Conservation (phyloP, 2,797 vertebrate species). For the Champsocephalus esox region DNA sequence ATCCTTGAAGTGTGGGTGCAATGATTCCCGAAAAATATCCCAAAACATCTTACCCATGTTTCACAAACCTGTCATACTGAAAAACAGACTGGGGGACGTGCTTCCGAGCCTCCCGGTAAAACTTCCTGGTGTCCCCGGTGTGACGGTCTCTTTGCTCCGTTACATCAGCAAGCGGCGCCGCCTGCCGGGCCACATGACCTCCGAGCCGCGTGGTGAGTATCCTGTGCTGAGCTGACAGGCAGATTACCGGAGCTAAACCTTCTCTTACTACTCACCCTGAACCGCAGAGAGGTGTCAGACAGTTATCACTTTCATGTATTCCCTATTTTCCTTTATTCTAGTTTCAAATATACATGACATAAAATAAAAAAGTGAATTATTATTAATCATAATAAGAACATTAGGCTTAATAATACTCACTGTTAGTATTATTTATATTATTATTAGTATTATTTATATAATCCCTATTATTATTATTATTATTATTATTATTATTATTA, state of each 20-base stretch:
- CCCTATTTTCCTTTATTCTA: background rate
- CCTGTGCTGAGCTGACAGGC: background rate
- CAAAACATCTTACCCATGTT: slow-evolving; percentile 30
- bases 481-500: too few relatives aligned
- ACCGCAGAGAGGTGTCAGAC: background rate
- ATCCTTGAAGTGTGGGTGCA: background rate
- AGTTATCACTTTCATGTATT: slow-evolving; percentile 6
- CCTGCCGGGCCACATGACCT: slow-evolving; percentile 31
- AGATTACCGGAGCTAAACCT: slow-evolving; percentile 15
- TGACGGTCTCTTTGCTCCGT: slow-evolving; percentile 11
- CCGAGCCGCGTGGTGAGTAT: slow-evolving; percentile 13
- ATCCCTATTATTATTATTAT: too few relatives aligned
- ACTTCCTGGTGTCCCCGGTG: slow-evolving; percentile 33
- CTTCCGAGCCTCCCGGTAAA: slow-evolving; percentile 14
- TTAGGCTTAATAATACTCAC: too few relatives aligned
- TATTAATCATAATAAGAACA: too few relatives aligned
- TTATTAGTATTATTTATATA: too few relatives aligned
- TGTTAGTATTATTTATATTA: too few relatives aligned
- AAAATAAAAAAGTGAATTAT: background rate
- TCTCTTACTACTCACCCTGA: slow-evolving; percentile 2
- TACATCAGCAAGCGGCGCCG: slow-evolving; percentile 28
- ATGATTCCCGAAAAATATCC: background rate
- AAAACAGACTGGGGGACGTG: slow-evolving; percentile 8
- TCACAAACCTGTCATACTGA: slow-evolving; percentile 67
- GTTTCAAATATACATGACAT: background rate